Base-by-base conservation (phyloP, 2,797 vertebrate species). In the Arnoldichthys spilopterus region DNA sequence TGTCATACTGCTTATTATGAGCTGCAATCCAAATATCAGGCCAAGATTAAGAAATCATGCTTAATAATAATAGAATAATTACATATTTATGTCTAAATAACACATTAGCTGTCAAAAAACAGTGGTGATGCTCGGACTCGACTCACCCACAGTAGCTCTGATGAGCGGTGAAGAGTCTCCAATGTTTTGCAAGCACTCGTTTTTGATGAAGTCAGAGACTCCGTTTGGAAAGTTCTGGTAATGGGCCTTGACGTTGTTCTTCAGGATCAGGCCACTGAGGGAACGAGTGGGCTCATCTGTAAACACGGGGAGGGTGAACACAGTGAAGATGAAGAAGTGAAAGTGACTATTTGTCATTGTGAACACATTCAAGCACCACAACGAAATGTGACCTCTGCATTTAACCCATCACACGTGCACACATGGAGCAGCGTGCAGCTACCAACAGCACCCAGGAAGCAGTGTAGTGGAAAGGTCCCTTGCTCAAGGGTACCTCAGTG, bases 211-310 rank as follows among this genome's bases (percentile, higher is more conserved):
- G 79, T 98, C 96, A 72, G 96, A 97, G 73, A 99, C 97, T 0
- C 95, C 96, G 81, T 94, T 97, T 6, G 97, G 97, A 83, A 99
- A 99, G 88, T 96, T 98, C 88, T 98, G 97, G 92, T 97, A 99
- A 91, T 99, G 97, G 67, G 97, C 96, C 90, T 98, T 99, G 76
- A 99, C 97, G 12, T 99, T 99, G 94, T 99, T 99, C 92, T 99
- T 99, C 89, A 99, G 91, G 71, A 99, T 99, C 76, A 99, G 94
- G 76, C 98, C 98, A 83, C 98, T 99, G 85, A 99, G 90, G n/a
- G 98, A 99, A 43, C 98, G 94, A 0, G 98, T 99, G 0, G 98
- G 97, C 88, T 99, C 97, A 90, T 99, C 98, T 99, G 74, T 62
- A 30, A 51, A 40, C 28, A 71, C 20, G 3, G 58, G 34, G 16